phyloP scores from a whole-genome alignment of 1,140 invertebrate species.

The Venustaconcha ellipsiformis region DNA sequence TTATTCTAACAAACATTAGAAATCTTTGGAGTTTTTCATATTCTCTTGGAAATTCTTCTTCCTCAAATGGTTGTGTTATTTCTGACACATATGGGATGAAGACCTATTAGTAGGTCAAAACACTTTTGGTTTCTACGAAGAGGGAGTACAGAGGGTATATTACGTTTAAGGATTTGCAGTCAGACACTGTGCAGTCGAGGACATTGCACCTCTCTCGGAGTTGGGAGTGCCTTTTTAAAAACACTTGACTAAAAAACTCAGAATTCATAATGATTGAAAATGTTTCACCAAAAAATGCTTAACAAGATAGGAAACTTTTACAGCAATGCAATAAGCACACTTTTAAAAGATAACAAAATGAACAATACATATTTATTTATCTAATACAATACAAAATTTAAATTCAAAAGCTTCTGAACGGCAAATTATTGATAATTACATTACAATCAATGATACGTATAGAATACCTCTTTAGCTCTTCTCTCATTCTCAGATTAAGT shows the following conservation, averaged over 20 bases:
- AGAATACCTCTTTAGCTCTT: conserved; percentile 86
- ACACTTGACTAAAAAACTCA: not conserved
- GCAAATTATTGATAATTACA: conserved; percentile 75
- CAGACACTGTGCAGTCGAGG: conserved; percentile 96
- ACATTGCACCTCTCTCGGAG: conserved; percentile 91
- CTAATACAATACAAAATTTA: no score
- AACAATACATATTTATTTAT: not conserved
- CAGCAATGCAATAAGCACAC: not conserved
- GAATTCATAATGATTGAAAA: not conserved
- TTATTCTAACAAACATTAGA: no score
- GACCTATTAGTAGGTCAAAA: conserved; percentile 83
- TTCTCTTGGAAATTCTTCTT: no score
- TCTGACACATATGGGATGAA: no score
- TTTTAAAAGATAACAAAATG: not conserved
- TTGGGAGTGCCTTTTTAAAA: conserved; percentile 84
- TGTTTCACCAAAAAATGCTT: not conserved
- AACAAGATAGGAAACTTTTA: not conserved
- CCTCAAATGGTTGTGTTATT: no score
- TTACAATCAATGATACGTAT: conserved; percentile 84
- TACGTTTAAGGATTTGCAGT: conserved; percentile 89
- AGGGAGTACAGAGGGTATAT: conserved; percentile 90
- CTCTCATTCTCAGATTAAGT: conserved; percentile 85
- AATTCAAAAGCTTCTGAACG: no score
- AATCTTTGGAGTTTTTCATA: no score
- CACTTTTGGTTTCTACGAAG: conserved; percentile 94